Evolutionary conservation across 2,797 vertebrate species (phyloP).

Genomic region (Typhlichthys subterraneus): DNA sequence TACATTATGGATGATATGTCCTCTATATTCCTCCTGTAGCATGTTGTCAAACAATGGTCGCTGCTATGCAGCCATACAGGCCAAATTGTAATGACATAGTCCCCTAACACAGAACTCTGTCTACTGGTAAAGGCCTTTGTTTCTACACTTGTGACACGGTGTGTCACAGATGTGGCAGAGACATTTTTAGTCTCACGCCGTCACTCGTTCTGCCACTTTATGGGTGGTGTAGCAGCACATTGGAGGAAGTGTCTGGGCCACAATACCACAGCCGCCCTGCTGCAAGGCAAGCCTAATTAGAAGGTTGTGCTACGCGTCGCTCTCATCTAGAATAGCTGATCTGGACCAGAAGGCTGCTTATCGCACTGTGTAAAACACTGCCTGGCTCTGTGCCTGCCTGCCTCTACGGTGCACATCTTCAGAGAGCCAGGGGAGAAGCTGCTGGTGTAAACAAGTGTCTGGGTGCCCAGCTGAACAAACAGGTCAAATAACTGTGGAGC

Average conservation of each 20-base stretch:
- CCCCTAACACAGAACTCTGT: too few relatives aligned
- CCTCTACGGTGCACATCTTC: slow-evolving; percentile 23
- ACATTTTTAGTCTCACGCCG: slow-evolving; percentile 70
- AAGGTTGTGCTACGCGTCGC: slow-evolving; percentile 63
- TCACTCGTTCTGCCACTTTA: slow-evolving; percentile 53
- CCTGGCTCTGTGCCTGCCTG: slow-evolving; percentile 21
- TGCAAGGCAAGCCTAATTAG: slow-evolving; percentile 76
- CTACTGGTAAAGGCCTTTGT: slow-evolving; percentile 38
- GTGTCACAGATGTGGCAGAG: slow-evolving; percentile 56
- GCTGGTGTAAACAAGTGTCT: slow-evolving; percentile 29
- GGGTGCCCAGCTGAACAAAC: slow-evolving; percentile 74
- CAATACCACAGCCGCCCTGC: slow-evolving; percentile 63
- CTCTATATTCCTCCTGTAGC: slow-evolving; percentile 11
- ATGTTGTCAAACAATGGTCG: slow-evolving; percentile 1
- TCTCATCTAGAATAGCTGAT: slow-evolving; percentile 72
- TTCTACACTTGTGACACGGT: slow-evolving; percentile 51
- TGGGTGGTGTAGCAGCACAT: slow-evolving; percentile 69
- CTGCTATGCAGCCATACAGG: too few relatives aligned
- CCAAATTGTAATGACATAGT: too few relatives aligned
- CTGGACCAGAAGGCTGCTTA: slow-evolving; percentile 62
- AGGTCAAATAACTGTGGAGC: slow-evolving; percentile 70
- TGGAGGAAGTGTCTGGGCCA: slow-evolving; percentile 74
- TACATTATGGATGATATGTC: slow-evolving; percentile 16
- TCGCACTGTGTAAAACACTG: slow-evolving; percentile 36
- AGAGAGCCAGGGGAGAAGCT: slow-evolving; percentile 24